Conservation (phyloP, 2,888 invertebrate species). For the Protodeltote pygarga region DNA sequence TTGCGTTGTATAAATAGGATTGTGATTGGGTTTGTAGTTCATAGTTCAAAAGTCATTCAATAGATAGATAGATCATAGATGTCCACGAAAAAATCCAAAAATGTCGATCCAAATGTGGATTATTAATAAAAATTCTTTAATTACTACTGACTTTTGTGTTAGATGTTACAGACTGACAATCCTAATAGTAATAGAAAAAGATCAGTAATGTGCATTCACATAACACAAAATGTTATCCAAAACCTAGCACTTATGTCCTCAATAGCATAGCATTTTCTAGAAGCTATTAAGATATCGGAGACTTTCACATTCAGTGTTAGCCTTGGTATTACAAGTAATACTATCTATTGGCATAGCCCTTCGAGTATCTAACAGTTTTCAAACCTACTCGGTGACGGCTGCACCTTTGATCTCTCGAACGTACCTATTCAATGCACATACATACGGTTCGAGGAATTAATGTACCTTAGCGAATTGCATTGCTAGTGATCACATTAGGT, state of each 20-base stretch:
- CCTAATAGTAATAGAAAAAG: too few species aligned
- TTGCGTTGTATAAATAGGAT: too few species aligned
- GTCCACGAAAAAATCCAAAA: constrained; percentile 21
- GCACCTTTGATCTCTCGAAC: constrained; percentile 51
- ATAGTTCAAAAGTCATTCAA: too few species aligned
- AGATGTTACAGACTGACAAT: too few species aligned
- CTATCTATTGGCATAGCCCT: constrained; percentile 20
- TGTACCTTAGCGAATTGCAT: constrained; percentile 3
- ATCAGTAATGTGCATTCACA: too few species aligned
- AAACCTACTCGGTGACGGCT: constrained; percentile 28
- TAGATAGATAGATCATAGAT: constrained; percentile 30
- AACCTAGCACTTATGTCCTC: too few species aligned
- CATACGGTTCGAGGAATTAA: constrained; percentile 30
- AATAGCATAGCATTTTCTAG: too few species aligned
- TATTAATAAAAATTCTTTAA: constrained; percentile 32
- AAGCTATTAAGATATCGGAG: too few species aligned
- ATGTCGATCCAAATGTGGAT: constrained; percentile 24
- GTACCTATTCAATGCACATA: constrained; percentile 29
- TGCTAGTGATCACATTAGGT: neutral
- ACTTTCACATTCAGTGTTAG: too few species aligned
- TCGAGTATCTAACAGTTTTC: constrained; percentile 19
- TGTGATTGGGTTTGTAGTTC: too few species aligned
- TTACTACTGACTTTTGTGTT: constrained; percentile 4
- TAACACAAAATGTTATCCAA: too few species aligned
- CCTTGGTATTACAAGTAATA: too few species aligned